Percentiles rank a stretch among this genome's conserved stretches.
Conservation (phyloP, 2,888 invertebrate genomes). For the Aethes cnicana region DNA sequence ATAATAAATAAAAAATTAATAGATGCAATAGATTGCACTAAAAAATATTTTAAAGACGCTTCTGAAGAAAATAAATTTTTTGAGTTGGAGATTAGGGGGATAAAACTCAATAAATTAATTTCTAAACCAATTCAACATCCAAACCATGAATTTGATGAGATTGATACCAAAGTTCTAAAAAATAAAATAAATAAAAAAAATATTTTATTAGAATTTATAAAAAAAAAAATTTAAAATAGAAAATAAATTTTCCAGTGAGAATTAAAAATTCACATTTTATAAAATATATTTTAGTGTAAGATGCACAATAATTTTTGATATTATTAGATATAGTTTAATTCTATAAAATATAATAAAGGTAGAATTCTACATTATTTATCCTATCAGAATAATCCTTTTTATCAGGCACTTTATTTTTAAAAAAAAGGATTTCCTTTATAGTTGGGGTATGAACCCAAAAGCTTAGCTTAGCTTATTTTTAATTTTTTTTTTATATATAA, state of each 20-base stretch:
- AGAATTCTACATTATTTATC: constrained; percentile 62
- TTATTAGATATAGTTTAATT: constrained; percentile 83
- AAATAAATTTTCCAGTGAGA: constrained; percentile 70
- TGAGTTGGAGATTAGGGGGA: constrained; percentile 78
- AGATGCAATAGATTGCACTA: constrained; percentile 83
- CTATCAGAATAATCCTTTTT: constrained; percentile 75
- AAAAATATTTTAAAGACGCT: constrained; percentile 84
- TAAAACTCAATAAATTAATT: constrained; percentile 84
- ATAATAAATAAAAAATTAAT: constrained; percentile 77
- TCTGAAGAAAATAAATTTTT: constrained; percentile 76
- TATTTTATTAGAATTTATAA: constrained; percentile 77
- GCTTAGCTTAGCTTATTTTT: constrained; percentile 82
- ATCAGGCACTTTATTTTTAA: constrained; percentile 76
- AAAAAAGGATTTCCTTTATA: constrained; percentile 72
- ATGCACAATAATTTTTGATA: constrained; percentile 84
- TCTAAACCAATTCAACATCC: constrained; percentile 84
- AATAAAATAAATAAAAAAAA: constrained; percentile 77
- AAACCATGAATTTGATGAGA: constrained; percentile 65
- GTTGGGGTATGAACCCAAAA: constrained; percentile 85
- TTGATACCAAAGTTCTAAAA: constrained; percentile 68
- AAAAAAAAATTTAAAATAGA: constrained; percentile 79
- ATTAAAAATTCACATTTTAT: constrained; percentile 42
- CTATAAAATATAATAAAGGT: constrained; percentile 84
- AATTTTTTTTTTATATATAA: constrained; percentile 46
- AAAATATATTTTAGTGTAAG: constrained; percentile 83